Percentiles rank a stretch among this genome's conserved stretches.
phyloP scores from a whole-genome alignment of 37 sponge, comb jelly and placozoan species.

The Beroe ovata region DNA sequence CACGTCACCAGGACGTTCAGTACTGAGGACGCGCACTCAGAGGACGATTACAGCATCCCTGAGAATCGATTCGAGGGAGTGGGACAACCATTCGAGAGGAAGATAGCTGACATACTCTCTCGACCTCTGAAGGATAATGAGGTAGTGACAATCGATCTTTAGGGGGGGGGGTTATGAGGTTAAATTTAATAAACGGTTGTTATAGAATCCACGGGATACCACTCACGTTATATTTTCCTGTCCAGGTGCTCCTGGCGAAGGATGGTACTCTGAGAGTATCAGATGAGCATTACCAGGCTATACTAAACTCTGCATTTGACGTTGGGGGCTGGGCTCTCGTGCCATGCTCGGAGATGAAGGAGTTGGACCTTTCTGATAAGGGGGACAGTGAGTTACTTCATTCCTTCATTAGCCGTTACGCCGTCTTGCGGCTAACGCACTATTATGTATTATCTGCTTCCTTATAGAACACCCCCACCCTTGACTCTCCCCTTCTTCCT shows the following conservation, averaged over 20 bases:
- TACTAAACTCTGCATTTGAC: constrained; percentile 29
- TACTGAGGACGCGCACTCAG: not conserved
- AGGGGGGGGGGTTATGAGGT: not conserved
- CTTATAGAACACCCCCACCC: not conserved
- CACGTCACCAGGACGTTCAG: not conserved
- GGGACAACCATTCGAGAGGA: constrained; percentile 31
- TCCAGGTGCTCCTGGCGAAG: constrained; percentile 31
- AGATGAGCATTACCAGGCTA: not conserved
- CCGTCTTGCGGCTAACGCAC: too few relatives aligned
- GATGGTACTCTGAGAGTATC: constrained; percentile 22
- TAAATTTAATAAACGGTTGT: not conserved
- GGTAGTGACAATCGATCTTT: not conserved
- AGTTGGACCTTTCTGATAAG: constrained; percentile 12
- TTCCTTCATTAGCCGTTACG: not conserved
- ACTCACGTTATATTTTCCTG: too few relatives aligned
- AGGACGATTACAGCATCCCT: not conserved
- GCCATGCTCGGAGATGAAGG: constrained; percentile 28
- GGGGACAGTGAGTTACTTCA: constrained; percentile 20
- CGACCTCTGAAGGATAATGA: constrained; percentile 10
- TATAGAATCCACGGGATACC: too few relatives aligned
- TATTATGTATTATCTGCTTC: not conserved
- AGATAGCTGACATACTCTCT: constrained; percentile 1
- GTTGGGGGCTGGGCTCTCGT: constrained; percentile 62
- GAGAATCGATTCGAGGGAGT: constrained; percentile 38
- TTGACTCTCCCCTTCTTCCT: too few relatives aligned